Evolutionary conservation across 2,113 vertebrate genomes (phyloP), one percentile per base, ranked within the genome.

Genomic region (Carassius carassius): DNA sequence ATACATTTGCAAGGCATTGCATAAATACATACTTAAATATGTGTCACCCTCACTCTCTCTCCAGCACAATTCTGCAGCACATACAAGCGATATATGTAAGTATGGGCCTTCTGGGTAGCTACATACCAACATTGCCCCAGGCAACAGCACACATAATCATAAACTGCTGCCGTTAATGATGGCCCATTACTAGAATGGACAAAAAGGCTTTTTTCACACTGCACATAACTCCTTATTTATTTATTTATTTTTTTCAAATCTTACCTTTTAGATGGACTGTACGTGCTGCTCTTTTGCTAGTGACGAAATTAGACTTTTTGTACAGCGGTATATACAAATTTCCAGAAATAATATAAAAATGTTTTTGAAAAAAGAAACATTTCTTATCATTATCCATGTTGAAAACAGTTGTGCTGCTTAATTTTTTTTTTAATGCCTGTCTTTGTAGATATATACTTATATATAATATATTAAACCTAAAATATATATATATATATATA

Each of bases 11-110:
- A 29, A 29, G 29, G 29, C 29, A 29, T 2, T 29, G 29, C 29
- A 29, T 69, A 35, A 82, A 70, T 82, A 69, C 17, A 67, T 35
- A 9, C 25, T 70, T 19, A 82, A 70, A 82, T 35, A 82, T 51
- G 10, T 81, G 49, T 54, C 47, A 56, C 41, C 47, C 63, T 17
- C 29, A 29, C 29, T 82, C 47, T 13, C 65, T 69, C 44, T 35
- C 23, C 65, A 60, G 19, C 58, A 35, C 23, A 67, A 37, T 8
- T 21, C 19, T 58, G 62, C 56, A 3, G 25, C 11, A 51, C 47
- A 62, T 8, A 12, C 14, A 80, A 37, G 21, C 13, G 1, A 80
- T 80, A 63, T 63, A 41, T 47, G 8, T 3, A 8, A 73, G 17
- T 44, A 44, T 62, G 32, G 44, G 56, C n/a, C 35, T 62, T 23